A percentile compares a stretch with the other conserved stretches of the same genome.
These are phyloP conservation scores for Lepidochrysops patricia DNA, from an alignment of 2,888 invertebrate species.

Conservation along the genomic window DNA sequence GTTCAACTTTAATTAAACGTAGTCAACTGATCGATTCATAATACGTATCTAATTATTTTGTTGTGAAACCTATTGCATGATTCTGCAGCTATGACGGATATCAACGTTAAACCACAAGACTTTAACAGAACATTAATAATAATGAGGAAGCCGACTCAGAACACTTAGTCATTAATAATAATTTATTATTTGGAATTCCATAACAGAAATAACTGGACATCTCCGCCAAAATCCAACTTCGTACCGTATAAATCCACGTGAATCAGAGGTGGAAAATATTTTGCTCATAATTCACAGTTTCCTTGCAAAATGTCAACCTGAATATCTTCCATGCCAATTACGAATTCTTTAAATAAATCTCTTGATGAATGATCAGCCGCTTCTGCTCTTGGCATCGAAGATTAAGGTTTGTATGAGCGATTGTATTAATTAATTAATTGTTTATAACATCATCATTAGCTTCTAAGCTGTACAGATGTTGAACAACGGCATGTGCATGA, in stretches of 20 bases:
- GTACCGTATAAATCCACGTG: conserved; percentile 26
- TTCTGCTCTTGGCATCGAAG: conserved; percentile 16
- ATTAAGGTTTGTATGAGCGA: conserved; percentile 15
- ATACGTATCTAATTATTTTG: too few species aligned
- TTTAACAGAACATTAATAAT: neutral
- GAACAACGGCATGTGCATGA: conserved; percentile 20
- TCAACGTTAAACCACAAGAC: neutral
- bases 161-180: conserved; percentile 4
- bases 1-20: neutral
- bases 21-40: too few species aligned
- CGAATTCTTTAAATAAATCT: conserved; percentile 38
- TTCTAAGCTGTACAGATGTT: conserved; percentile 22
- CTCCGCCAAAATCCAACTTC: conserved; percentile 10
- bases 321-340: conserved; percentile 41
- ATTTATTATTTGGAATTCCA: conserved; percentile 9
- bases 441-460: conserved; percentile 17
- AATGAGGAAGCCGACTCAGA: neutral
- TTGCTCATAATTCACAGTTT: conserved; percentile 48
- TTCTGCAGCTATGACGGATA: neutral
- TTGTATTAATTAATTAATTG: conserved; percentile 18
- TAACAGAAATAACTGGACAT: conserved; percentile 10
- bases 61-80: too few species aligned
- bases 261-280: conserved; percentile 58
- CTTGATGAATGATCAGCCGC: conserved; percentile 19
- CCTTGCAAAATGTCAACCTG: conserved; percentile 33